Conservation (phyloP, 2,888 invertebrate species). For the Conus canariensis region DNA sequence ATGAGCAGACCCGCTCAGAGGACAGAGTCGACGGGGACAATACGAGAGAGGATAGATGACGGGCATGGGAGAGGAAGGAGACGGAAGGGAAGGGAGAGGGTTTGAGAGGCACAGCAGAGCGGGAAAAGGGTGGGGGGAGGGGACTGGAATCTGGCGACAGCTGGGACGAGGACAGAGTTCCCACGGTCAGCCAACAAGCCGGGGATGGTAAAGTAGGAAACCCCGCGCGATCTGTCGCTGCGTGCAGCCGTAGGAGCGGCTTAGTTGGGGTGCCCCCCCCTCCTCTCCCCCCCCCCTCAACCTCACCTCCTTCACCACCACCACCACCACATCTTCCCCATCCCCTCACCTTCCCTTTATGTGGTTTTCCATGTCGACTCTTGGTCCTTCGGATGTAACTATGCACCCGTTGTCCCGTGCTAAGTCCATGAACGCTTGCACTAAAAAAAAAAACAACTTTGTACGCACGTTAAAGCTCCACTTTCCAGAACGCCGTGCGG, state of each 20-base stretch:
- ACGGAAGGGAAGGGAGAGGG: background rate
- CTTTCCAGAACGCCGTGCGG: no score
- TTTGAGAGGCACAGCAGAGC: no score
- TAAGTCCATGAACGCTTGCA: no score
- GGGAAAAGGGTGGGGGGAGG: background rate
- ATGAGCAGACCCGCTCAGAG: no score
- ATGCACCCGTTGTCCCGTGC: no score
- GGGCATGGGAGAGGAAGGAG: background rate
- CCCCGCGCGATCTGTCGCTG: background rate
- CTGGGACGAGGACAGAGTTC: background rate
- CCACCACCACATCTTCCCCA: background rate
- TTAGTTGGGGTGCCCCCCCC: no score
- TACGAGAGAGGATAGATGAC: background rate
- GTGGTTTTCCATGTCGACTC: background rate
- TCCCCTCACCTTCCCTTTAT: background rate
- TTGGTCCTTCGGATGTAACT: background rate
- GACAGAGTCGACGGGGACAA: background rate
- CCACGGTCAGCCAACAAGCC: background rate
- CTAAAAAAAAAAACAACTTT: no score
- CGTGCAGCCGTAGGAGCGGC: no score
- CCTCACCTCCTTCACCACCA: background rate
- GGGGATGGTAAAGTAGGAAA: background rate
- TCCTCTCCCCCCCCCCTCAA: background rate
- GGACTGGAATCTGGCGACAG: constrained; percentile 4
- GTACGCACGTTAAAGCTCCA: no score